Base-by-base conservation (phyloP, 2,797 vertebrate species). In the Saxicola maurus region DNA sequence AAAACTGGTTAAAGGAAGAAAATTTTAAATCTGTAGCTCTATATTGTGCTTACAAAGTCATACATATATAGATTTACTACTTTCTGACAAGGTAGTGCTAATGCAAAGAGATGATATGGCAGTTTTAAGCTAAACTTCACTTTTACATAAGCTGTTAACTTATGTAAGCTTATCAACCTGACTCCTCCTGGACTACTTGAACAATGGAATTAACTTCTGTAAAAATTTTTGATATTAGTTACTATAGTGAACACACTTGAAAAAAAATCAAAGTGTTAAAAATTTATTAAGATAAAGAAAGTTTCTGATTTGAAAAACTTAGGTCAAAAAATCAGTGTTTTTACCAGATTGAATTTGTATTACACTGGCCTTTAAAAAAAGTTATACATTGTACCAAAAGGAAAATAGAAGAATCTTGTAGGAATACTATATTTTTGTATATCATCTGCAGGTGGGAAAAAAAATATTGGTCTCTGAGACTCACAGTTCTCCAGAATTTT, bases 51-150 rank as follows among this genome's bases (percentile, higher is more conserved):
- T 83, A 59, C 24, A 62, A 76, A 69, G 28, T 71, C 68, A 74
- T 67, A 73, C 59, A 37, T 74, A 28, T 42, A 49, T 16, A 82
- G 74, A 86, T 88, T 89, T 91, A 71, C 64, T 72, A 60, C 53
- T 85, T 90, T 94, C 84, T 93, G 91, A 83, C 73, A 77, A 92
- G 81, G 57, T 77, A 68, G 72, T 68, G 28, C 17, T 82, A 95
- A 92, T 75, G 80, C 81, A 91, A 82, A 90, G 60, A 85, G 67
- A 90, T 93, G 71, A 89, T 93, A 90, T 75, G 90, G 92, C 83
- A 93, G 21, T 88, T 95, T 94, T 69, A 92, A 91, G 81, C 71
- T 67, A 92, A 94, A 91, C 45, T 92, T 94, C 51, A 49, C 23
- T 92, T 92, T 92, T 92, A 59, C 48, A 78, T 92, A 86, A 86